Evolutionary conservation across 2,113 vertebrate genomes (phyloP).

Genomic region (Oreochromis aureus): DNA sequence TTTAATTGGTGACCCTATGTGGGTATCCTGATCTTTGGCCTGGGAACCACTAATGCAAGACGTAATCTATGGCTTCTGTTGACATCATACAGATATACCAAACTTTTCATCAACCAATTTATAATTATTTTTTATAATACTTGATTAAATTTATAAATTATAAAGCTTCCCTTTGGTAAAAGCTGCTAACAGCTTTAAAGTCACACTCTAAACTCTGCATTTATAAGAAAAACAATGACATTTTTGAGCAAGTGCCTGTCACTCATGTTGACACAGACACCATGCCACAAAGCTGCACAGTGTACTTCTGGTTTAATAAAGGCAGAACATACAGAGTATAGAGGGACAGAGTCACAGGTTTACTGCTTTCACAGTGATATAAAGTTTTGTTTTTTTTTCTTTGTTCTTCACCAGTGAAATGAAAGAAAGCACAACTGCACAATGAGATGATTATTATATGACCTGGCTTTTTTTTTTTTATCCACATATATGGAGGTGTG

Average conservation of each 20-base stretch:
- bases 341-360: background rate
- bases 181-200: background rate
- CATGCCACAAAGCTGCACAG: background rate
- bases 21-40: background rate
- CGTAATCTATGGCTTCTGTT: background rate
- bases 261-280: background rate
- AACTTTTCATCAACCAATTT: background rate
- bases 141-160: background rate
- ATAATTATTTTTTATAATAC: background rate
- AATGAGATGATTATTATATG: background rate
- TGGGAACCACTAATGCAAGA: background rate
- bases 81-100: background rate
- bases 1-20: background rate
- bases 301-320: background rate
- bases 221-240: background rate
- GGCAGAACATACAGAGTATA: background rate
- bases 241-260: accelerated
- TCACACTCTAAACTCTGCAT: background rate
- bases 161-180: background rate
- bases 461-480: background rate
- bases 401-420: background rate
- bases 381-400: background rate
- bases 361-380: background rate
- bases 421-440: background rate
- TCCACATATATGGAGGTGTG: background rate